Evolutionary conservation across 2,888 invertebrate species (phyloP).

Genomic region (Nomada goodeniana): DNA sequence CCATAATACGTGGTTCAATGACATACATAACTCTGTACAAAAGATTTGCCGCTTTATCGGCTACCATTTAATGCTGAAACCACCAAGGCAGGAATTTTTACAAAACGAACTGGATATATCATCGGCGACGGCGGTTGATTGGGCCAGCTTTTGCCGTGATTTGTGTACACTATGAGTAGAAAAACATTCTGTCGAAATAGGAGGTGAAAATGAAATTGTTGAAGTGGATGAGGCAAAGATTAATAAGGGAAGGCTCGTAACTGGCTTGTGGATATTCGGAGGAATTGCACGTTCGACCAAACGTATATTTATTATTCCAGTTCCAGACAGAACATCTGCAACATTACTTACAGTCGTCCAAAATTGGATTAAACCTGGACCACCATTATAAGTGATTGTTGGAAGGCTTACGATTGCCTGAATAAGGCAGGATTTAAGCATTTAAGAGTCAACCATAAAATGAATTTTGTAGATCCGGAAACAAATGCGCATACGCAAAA

Average conservation of each 20-base stretch:
- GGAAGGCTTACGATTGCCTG: too few relatives aligned
- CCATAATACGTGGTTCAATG: background rate
- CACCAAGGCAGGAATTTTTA: background rate
- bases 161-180: background rate
- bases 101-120: too few relatives aligned
- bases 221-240: background rate
- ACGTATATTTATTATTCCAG: background rate
- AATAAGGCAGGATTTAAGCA: too few relatives aligned
- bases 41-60: background rate
- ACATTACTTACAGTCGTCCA: background rate
- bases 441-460: background rate
- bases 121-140: too few relatives aligned
- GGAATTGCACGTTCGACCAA: background rate
- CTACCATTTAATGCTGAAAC: background rate
- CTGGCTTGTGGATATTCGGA: background rate
- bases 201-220: background rate
- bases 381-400: background rate
- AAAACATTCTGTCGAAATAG: background rate
- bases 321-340: background rate
- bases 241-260: background rate
- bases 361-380: background rate
- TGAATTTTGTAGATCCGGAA: slow-evolving; percentile 6
- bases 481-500: background rate
- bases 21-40: background rate
- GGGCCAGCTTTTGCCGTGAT: too few relatives aligned